phyloP scores from a whole-genome alignment of 2,797 vertebrate species.

The Tolypeutes matacus region DNA sequence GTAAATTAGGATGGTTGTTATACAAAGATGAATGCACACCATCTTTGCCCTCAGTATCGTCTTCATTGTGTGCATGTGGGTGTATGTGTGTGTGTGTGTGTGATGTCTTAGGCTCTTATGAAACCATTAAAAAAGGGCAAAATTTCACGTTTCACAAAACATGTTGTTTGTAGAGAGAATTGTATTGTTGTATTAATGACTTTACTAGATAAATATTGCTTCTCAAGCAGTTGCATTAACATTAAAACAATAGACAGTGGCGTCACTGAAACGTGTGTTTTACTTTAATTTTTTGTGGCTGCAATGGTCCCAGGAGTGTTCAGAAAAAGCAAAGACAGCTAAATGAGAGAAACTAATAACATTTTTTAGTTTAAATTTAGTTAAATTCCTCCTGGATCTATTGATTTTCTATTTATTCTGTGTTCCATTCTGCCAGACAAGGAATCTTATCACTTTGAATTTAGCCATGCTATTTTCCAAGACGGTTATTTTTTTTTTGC shows the following conservation, averaged over 20 bases:
- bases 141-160: conserved; percentile 10
- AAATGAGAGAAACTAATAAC: conserved; percentile 66
- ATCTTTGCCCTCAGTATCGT: neutral
- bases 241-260: neutral
- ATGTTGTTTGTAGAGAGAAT: neutral
- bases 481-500: neutral
- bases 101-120: neutral
- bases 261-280: neutral
- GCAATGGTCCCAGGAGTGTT: conserved; percentile 26
- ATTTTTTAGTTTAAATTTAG: conserved; percentile 45
- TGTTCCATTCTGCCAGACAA: conserved; percentile 55
- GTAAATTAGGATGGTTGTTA: conserved; percentile 37
- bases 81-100: neutral
- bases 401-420: conserved; percentile 63
- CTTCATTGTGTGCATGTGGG: neutral
- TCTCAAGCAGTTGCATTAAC: neutral
- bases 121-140: neutral
- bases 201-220: conserved; percentile 11
- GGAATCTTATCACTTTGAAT: conserved; percentile 60
- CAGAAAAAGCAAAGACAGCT: conserved; percentile 59
- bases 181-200: neutral
- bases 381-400: conserved; percentile 68
- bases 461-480: neutral
- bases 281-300: conserved; percentile 61
- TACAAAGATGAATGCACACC: neutral